phyloP scores from a whole-genome alignment of 2,797 vertebrate genomes.

The Hippopotamyrus pictus region DNA sequence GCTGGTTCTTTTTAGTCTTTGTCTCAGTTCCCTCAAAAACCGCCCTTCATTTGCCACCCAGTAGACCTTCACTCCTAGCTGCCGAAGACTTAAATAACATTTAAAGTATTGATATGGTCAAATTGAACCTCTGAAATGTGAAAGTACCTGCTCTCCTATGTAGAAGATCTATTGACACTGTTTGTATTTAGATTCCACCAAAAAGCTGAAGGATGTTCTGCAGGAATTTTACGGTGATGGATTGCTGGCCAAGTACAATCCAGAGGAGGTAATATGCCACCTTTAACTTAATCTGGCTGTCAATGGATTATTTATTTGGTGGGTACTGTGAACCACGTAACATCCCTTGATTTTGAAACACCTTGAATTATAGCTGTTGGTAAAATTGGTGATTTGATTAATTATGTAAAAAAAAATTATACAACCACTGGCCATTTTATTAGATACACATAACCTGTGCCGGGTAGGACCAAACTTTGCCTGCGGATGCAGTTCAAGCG shows the following conservation, averaged over 20 bases:
- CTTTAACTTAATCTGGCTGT: neutral
- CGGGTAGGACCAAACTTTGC: neutral
- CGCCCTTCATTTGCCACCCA: neutral
- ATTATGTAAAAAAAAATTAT: neutral
- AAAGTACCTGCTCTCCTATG: neutral
- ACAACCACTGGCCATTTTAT: neutral
- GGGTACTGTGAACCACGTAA: neutral
- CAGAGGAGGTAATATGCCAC: constrained; percentile 73
- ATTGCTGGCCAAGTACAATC: constrained; percentile 87
- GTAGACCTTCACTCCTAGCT: neutral
- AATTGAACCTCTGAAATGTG: neutral
- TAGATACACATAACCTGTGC: neutral
- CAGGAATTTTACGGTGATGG: constrained; percentile 90
- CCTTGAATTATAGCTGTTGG: neutral
- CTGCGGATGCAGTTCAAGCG: neutral
- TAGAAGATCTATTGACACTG: neutral
- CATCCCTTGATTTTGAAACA: neutral
- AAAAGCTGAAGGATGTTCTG: constrained; percentile 90
- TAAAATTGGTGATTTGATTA: neutral
- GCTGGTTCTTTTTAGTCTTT: neutral
- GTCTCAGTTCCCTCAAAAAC: neutral
- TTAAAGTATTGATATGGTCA: neutral
- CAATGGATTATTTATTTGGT: neutral
- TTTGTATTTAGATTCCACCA: constrained; percentile 76
- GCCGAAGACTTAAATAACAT: neutral